Base-by-base conservation (phyloP, 2,888 invertebrate genomes). In the Campoplex nolae region DNA sequence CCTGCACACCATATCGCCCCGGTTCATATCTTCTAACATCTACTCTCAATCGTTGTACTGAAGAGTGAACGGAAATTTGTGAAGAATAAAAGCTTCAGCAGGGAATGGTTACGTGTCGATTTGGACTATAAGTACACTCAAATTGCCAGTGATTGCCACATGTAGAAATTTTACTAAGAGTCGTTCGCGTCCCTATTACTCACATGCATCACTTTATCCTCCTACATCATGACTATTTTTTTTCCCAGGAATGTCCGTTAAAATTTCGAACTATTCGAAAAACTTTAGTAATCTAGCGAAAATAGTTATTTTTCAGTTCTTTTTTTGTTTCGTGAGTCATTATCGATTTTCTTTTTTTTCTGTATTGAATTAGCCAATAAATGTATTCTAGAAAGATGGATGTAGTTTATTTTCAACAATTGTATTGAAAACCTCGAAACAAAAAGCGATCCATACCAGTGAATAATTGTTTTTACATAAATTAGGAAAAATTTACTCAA, bases 141-240 rank as follows among this genome's bases (percentile, higher is more conserved):
- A 76, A 83, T 73, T 83, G 77, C 54, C 28, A 54, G 48, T 73
- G 77, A 71, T 78, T 83, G 54, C 54, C 42, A 23, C 28, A 23
- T 3, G n/a, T 18, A 45, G 18, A 71, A 56, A 13, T 54, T 42
- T 16, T 18, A 23, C 45, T n/a, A 11, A 6, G 16, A 45, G 13
- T 48, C 45, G n/a, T 71, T 79, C 71, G 32, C 45, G 16, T 51
- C 48, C 67, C 68, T 68, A 18, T 54, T 78, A 7, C 38, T 77
- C 51, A n/a, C n/a, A 35, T 45, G 11, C 32, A 35, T 74, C 56
- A 18, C 2, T 11, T n/a, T 13, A 9, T 13, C 4, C 28, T 45
- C 13, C 11, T 6, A 18, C n/a, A 18, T 3, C 51, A 51, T 2
- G 11, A 11, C 45, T 45, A 3, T 45, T 11, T 45, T 13, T 13